Evolutionary conservation across 2,113 vertebrate genomes (phyloP).

Genomic region (Tylochromis polylepis): DNA sequence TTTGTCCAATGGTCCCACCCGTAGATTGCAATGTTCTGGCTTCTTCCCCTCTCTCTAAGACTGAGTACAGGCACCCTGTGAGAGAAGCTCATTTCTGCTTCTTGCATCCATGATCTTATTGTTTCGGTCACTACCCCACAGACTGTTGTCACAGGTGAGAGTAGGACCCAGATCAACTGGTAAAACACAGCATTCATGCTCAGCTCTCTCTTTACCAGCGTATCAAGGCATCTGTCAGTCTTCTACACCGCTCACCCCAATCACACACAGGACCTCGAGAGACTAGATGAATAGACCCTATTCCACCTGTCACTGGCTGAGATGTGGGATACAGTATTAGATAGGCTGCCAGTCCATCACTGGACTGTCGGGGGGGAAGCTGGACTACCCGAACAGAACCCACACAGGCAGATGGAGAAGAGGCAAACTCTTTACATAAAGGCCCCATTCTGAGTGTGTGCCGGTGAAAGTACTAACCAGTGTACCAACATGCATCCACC

Average conservation of each 20-base stretch:
- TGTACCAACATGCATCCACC: background rate
- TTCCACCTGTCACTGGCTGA: background rate
- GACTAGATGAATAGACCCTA: background rate
- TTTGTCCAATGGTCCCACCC: background rate
- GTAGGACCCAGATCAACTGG: background rate
- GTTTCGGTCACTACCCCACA: background rate
- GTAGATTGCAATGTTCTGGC: background rate
- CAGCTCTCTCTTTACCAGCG: background rate
- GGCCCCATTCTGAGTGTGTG: background rate
- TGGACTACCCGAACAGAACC: background rate
- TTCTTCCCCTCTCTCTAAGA: background rate
- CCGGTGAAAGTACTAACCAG: background rate
- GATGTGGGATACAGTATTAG: background rate
- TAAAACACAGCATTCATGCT: background rate
- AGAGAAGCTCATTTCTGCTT: background rate
- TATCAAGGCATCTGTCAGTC: background rate
- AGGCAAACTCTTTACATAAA: background rate
- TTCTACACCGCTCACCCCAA: background rate
- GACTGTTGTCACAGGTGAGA: background rate
- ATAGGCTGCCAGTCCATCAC: background rate
- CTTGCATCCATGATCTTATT: background rate
- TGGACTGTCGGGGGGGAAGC: background rate
- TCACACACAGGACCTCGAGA: rapidly evolving
- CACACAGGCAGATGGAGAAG: background rate
- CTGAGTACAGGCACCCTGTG: background rate